Percentiles rank a stretch among this genome's conserved stretches.
phyloP scores from a whole-genome alignment of 1,140 invertebrate genomes.

The Planococcus citri region DNA sequence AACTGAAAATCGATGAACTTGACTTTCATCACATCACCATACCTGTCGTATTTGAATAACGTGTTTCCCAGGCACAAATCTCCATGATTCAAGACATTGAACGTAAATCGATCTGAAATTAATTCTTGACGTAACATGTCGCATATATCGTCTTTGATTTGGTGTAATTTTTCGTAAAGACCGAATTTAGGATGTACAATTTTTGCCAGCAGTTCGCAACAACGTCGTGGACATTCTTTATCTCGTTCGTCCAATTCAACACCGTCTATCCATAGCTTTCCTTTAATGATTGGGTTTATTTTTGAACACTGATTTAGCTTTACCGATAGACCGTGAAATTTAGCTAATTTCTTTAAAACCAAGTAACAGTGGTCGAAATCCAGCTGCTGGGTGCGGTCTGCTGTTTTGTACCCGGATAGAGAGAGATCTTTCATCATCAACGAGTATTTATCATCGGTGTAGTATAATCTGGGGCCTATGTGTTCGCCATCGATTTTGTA shows the following conservation, averaged over 20 bases:
- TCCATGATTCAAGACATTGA: slow-evolving; percentile 25
- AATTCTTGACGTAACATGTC: background rate
- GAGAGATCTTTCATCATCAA: background rate
- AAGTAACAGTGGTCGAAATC: background rate
- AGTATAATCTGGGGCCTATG: background rate
- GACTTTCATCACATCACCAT: background rate
- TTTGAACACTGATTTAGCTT: background rate
- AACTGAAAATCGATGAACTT: slow-evolving; percentile 24
- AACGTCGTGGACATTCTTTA: too few relatives aligned
- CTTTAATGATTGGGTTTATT: background rate
- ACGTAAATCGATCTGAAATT: background rate
- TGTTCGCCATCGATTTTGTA: background rate
- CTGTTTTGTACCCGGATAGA: background rate
- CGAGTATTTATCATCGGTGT: background rate
- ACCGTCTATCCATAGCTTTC: background rate
- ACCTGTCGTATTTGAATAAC: slow-evolving; percentile 24
- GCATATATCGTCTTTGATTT: background rate
- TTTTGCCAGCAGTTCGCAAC: too few relatives aligned
- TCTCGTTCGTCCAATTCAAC: too few relatives aligned
- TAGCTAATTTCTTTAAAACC: background rate
- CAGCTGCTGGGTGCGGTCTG: background rate
- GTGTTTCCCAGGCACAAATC: slow-evolving; percentile 28
- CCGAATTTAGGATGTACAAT: too few relatives aligned
- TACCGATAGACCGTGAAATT: background rate
- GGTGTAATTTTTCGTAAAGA: too few relatives aligned